These are phyloP conservation scores for Chinchilla lanigera DNA, from an alignment of 2,113 vertebrate genomes.

Conservation along the genomic window DNA sequence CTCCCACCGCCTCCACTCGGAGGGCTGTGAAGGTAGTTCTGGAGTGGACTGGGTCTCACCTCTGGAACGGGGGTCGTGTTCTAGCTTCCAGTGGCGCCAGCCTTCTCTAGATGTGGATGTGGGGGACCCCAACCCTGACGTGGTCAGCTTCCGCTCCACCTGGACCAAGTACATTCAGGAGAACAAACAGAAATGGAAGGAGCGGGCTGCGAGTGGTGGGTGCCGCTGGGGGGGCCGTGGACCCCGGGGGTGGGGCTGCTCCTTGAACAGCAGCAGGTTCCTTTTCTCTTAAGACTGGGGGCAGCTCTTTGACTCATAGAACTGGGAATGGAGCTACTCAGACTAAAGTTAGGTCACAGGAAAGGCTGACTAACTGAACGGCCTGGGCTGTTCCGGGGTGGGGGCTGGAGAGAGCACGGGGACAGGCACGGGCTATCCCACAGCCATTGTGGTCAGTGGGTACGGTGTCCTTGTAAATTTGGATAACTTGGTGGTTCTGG, in stretches of 20 bases:
- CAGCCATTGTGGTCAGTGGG: neutral
- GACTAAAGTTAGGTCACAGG: neutral
- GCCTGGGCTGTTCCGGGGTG: neutral
- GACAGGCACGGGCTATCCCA: neutral
- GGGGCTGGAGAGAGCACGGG: neutral
- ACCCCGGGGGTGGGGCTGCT: rapidly evolving
- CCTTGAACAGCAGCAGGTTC: neutral
- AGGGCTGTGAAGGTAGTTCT: neutral
- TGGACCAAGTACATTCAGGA: constrained; percentile 95
- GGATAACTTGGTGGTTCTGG: neutral
- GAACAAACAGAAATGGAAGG: constrained; percentile 97
- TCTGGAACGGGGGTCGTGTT: neutral
- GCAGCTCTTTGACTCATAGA: neutral
- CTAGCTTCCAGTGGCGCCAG: constrained; percentile 93
- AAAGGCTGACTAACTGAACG: neutral
- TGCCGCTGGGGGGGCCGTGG: rapidly evolving
- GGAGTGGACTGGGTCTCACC: neutral
- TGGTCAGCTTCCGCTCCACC: constrained; percentile 93
- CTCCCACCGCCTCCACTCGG: neutral
- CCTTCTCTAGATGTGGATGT: constrained; percentile 93
- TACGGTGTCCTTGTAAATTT: neutral
- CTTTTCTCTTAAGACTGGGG: neutral
- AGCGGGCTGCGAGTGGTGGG: constrained; percentile 92
- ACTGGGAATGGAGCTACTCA: neutral
- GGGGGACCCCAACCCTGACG: constrained; percentile 92